A percentile compares a stretch with the other conserved stretches of the same genome.
phyloP scores from a whole-genome alignment of 2,888 invertebrate genomes.

The Andrena chrysosceles region DNA sequence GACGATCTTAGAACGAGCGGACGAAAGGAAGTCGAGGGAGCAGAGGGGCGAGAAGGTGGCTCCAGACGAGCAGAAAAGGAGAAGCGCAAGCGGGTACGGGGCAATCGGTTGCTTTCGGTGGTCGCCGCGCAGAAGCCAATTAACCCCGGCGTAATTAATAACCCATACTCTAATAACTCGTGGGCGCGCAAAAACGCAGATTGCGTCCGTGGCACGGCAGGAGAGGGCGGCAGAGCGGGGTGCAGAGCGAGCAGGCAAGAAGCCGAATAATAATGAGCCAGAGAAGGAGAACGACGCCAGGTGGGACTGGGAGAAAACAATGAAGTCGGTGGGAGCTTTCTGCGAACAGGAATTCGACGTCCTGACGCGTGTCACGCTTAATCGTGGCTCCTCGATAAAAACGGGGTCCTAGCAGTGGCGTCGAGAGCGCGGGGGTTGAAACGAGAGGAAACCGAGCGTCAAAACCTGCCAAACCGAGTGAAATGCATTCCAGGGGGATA shows the following conservation, averaged over 20 bases:
- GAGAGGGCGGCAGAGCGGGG: slow-evolving; percentile 8
- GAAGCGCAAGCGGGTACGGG: not conserved
- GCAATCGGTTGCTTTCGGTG: slow-evolving; percentile 63
- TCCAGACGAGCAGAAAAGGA: slow-evolving; percentile 10
- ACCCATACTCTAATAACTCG: slow-evolving; percentile 61
- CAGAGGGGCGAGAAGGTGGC: not conserved
- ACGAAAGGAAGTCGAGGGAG: not conserved
- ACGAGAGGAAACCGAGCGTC: slow-evolving; percentile 13
- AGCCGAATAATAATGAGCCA: slow-evolving; percentile 35
- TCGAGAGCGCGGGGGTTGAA: not conserved
- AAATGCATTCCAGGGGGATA: slow-evolving; percentile 22
- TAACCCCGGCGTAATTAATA: slow-evolving; percentile 76
- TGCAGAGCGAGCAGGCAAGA: slow-evolving; percentile 21
- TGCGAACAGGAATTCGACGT: slow-evolving; percentile 14
- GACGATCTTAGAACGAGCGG: slow-evolving; percentile 11
- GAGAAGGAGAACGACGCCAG: not conserved
- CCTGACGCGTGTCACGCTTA: slow-evolving; percentile 39
- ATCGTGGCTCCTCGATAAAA: slow-evolving; percentile 17
- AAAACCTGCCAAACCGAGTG: slow-evolving; percentile 45
- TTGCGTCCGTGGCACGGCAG: slow-evolving; percentile 12
- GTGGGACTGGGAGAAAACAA: slow-evolving; percentile 17
- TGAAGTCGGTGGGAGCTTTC: slow-evolving; percentile 17
- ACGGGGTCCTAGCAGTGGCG: too few relatives aligned
- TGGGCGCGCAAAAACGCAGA: slow-evolving; percentile 41
- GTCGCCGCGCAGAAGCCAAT: slow-evolving; percentile 66